Base-by-base conservation (phyloP, 2,113 vertebrate genomes). In the Burhinus bistriatus region DNA sequence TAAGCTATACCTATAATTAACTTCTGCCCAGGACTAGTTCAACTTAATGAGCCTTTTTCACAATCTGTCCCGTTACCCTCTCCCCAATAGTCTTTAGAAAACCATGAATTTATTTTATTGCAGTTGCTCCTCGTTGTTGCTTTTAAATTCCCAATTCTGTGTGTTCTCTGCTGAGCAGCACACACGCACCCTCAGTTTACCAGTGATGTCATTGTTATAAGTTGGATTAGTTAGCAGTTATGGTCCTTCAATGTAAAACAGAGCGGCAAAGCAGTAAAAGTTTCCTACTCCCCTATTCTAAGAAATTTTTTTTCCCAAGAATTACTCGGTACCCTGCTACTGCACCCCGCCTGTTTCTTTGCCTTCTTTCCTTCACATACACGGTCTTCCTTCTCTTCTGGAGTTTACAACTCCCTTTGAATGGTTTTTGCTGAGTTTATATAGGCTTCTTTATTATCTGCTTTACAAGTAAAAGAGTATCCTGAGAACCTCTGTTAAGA, bases 331-430 rank as follows among this genome's bases (percentile, higher is more conserved):
- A 52, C 30, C 20, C 14, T 61, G 64, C 27, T 65, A 16, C 65
- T 51, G 36, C 36, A 78, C 51, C 27, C 20, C 40, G 32, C 17
- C 44, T 54, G 19, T 64, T 27, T 55, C 54, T 62, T 42, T 47
- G 36, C 29, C 34, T 61, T 45, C 44, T 27, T 49, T 59, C 36
- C 36, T 68, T 54, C n/a, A 32, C 49, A 42, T 4, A 58, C 3
- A 27, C 0, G 0, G 17, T 58, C 23, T 71, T 34, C 32, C 62
- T 69, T 81, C 66, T 64, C 86, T 45, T 25, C 25, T 0, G 1
- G 22, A 64, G 11, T 54, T 47, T 91, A 47, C 65, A 26, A 40
- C 65, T 44, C n/a, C 40, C 66, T 94, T 57, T 61, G 21, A 87
- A 40, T 26, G 36, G 51, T 13, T 77, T 79, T 55, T 57, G 9